phyloP scores from a whole-genome alignment of 2,888 invertebrate species.

The Spodoptera picta region DNA sequence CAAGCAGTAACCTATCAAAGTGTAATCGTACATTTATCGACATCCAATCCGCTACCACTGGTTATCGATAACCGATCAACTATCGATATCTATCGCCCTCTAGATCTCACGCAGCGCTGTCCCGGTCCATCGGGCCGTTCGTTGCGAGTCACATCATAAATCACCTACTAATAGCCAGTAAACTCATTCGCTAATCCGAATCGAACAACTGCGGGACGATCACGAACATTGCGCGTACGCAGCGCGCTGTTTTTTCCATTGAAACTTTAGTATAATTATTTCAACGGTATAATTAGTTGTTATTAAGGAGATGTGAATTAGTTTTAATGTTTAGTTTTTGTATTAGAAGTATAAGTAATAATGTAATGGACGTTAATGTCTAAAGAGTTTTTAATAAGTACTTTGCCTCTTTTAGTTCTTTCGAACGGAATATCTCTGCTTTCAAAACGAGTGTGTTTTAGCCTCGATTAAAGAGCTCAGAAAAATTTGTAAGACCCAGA shows the following conservation, averaged over 20 bases:
- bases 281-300: conserved; percentile 32
- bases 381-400: no score
- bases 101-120: conserved; percentile 81
- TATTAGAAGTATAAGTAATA: no score
- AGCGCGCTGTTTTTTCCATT: conserved; percentile 46
- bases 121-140: conserved; percentile 75
- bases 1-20: conserved; percentile 21
- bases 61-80: conserved; percentile 39
- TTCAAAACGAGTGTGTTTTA: no score
- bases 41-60: conserved; percentile 30
- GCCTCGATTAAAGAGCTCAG: no score
- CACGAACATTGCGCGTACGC: conserved; percentile 59
- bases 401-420: no score
- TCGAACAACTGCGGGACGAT: conserved; percentile 71
- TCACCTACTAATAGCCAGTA: conserved; percentile 86
- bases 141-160: conserved; percentile 84
- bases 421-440: no score
- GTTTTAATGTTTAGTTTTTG: not conserved
- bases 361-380: no score
- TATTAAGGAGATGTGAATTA: conserved; percentile 6
- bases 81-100: conserved; percentile 56
- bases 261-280: conserved; percentile 23
- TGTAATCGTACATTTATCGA: conserved; percentile 28
- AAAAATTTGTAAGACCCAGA: no score
- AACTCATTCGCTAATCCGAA: conserved; percentile 87